These are phyloP conservation scores for Poeciliopsis paucimaculata DNA, from an alignment of 2,797 vertebrate species.

Conservation along the genomic window DNA sequence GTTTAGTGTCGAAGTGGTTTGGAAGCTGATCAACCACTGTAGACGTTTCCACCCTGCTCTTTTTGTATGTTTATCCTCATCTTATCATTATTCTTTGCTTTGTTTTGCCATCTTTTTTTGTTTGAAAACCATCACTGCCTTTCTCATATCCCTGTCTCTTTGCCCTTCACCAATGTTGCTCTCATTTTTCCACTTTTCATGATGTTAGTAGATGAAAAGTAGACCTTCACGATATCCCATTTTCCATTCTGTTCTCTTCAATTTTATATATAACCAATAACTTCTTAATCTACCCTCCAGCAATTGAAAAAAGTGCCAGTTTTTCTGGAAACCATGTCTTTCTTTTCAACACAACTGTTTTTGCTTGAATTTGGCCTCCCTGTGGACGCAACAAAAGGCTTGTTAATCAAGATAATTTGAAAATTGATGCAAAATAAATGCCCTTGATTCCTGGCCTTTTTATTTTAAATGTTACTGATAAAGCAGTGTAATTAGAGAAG, in stretches of 20 bases:
- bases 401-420: constrained; percentile 40
- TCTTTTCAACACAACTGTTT: constrained; percentile 26
- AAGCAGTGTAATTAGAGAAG: constrained; percentile 54
- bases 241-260: constrained; percentile 22
- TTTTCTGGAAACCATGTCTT: constrained; percentile 25
- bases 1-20: neutral
- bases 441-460: constrained; percentile 35
- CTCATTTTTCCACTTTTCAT: constrained; percentile 25
- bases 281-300: constrained; percentile 33
- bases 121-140: constrained; percentile 6
- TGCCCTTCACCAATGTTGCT: constrained; percentile 3
- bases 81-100: constrained; percentile 1
- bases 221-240: constrained; percentile 24
- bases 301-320: constrained; percentile 24
- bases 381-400: constrained; percentile 28
- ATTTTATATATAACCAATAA: constrained; percentile 11
- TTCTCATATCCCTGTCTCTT: neutral
- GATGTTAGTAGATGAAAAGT: constrained; percentile 3
- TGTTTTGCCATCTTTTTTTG: constrained; percentile 1
- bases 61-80: neutral
- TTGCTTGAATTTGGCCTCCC: constrained; percentile 15
- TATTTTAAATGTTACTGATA: constrained; percentile 48
- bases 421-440: constrained; percentile 50
- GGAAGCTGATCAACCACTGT: neutral
- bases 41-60: neutral